Conservation (phyloP, 2,113 vertebrate genomes). For the Caracal caracal region DNA sequence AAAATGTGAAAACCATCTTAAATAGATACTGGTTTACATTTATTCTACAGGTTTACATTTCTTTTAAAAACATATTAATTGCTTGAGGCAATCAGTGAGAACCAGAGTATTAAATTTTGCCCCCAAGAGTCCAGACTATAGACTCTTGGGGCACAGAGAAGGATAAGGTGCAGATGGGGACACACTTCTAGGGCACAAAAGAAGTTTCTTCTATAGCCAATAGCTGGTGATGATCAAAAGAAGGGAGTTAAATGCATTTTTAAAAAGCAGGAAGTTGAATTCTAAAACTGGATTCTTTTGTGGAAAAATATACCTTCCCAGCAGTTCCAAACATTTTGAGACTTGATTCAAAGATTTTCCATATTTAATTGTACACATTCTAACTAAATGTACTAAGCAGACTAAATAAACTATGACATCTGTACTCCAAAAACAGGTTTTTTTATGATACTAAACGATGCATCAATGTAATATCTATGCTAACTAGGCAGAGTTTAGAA, state of each 20-base stretch:
- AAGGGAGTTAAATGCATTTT: neutral
- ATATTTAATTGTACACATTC: slow-evolving; percentile 8
- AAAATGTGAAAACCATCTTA: neutral
- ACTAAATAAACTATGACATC: neutral
- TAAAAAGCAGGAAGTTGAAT: neutral
- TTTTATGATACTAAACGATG: neutral
- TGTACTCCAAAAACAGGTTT: neutral
- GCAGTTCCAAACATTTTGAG: slow-evolving; percentile 18
- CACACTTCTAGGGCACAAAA: neutral
- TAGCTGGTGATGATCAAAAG: neutral
- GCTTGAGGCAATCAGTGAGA: neutral
- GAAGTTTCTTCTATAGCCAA: neutral
- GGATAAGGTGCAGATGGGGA: neutral
- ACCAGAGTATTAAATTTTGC: neutral
- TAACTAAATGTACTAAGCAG: slow-evolving; percentile 3
- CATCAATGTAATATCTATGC: neutral
- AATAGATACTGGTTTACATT: neutral
- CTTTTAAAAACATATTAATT: neutral
- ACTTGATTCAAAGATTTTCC: neutral
- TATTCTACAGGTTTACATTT: neutral
- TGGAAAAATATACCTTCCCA: neutral
- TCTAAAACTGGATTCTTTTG: neutral
- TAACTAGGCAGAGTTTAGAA: neutral
- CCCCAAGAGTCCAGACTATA: neutral
- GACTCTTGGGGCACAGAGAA: neutral